These are phyloP conservation scores for Acrobasis suavella DNA, from an alignment of 2,888 invertebrate genomes.

Conservation along the genomic window DNA sequence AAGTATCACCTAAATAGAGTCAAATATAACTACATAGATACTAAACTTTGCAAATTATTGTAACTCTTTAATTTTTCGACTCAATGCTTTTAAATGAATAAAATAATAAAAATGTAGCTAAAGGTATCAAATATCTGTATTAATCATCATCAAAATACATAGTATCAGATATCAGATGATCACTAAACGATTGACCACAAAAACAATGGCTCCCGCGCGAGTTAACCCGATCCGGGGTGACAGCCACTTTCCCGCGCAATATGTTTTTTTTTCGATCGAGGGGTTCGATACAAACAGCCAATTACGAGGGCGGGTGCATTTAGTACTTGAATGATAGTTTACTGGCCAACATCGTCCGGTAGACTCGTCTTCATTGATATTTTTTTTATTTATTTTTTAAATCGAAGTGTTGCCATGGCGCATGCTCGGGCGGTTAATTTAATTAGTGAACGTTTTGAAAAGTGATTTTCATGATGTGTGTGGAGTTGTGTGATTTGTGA, in stretches of 20 bases:
- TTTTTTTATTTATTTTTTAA: conserved; percentile 40
- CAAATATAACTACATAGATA: too few relatives aligned
- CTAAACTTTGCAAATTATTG: too few relatives aligned
- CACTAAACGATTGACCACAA: conserved; percentile 72
- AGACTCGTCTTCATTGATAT: conserved; percentile 55
- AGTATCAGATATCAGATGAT: conserved; percentile 51
- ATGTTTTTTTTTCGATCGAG: conserved; percentile 76
- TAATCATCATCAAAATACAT: conserved; percentile 61
- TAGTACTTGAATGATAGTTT: conserved; percentile 73
- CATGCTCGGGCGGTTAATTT: conserved; percentile 69
- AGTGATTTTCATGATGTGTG: conserved; percentile 69
- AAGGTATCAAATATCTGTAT: conserved; percentile 33
- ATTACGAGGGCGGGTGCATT: conserved; percentile 78
- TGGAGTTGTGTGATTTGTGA: conserved; percentile 41
- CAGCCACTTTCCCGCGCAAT: conserved; percentile 79
- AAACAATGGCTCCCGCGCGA: conserved; percentile 64
- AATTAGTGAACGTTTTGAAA: conserved; percentile 69
- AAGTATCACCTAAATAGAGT: too few relatives aligned
- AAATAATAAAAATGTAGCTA: background rate
- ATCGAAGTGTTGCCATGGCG: conserved; percentile 62
- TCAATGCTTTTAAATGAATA: too few relatives aligned
- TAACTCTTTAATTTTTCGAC: too few relatives aligned
- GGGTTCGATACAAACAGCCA: conserved; percentile 81
- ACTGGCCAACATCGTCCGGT: conserved; percentile 69
- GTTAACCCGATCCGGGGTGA: conserved; percentile 70